Percentiles rank a stretch among this genome's conserved stretches.
phyloP scores from a whole-genome alignment of 1,140 invertebrate species.

The Eulimnadia texana region DNA sequence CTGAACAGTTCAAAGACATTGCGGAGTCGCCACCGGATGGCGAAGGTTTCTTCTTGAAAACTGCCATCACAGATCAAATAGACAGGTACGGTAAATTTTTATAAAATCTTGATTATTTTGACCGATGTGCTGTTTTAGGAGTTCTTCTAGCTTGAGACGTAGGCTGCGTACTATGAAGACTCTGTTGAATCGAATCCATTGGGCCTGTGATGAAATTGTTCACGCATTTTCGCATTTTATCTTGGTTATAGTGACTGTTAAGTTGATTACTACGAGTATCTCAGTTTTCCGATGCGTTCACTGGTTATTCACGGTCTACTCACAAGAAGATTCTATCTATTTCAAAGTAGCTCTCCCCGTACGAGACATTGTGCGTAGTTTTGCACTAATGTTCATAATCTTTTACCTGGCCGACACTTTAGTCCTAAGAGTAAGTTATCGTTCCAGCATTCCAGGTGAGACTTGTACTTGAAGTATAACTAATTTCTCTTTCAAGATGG shows the following conservation, averaged over 20 bases:
- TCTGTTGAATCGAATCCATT: not conserved
- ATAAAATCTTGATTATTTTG: not conserved
- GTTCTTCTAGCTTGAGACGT: not conserved
- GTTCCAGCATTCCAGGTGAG: not conserved
- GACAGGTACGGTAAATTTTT: too few species aligned
- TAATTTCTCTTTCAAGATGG: not conserved
- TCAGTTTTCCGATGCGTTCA: not conserved
- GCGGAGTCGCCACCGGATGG: too few species aligned
- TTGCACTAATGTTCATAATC: not conserved
- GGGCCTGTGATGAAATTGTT: not conserved
- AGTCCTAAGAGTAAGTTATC: not conserved
- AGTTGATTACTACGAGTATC: not conserved
- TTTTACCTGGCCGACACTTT: not conserved
- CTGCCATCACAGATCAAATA: too few species aligned
- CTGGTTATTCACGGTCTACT: not conserved
- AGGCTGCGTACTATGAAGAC: not conserved
- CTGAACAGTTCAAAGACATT: too few species aligned
- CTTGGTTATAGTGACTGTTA: not conserved
- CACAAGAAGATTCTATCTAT: not conserved
- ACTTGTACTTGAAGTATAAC: not conserved
- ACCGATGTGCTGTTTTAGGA: not conserved
- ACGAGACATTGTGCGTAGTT: too few species aligned
- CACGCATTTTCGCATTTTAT: not conserved
- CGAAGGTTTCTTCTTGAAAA: too few species aligned
- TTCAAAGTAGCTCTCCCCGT: not conserved